Evolutionary conservation across 2,113 vertebrate species (phyloP), one percentile per base, ranked within the genome.

Genomic region (Chinchilla lanigera): DNA sequence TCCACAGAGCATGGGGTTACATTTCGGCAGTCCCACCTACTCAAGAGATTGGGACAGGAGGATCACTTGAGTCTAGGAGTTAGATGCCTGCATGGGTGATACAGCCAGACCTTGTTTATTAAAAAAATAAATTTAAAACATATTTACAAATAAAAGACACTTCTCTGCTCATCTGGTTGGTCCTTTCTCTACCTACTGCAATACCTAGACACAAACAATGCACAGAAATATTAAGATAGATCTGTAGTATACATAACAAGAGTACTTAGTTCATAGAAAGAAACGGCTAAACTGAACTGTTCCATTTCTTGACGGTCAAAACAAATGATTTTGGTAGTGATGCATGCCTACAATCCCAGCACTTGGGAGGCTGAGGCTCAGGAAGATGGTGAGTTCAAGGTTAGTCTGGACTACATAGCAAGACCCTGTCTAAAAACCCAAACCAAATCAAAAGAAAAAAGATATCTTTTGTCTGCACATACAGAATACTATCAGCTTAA

Each of bases 381-480:
- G 28, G 6, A 77, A 30, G 13, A 47, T 17, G 41, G 12, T 41
- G 20, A 73, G 20, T 73, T 73, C 19, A 73, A 41, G n/a, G 20
- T 73, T 9, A 71, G 69, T 8, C 13, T 47, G 73, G 41, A 30
- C 13, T 50, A 78, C 8, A 78, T 20, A 80, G 77, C 7, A 20
- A 80, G 44, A 80, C 30, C 47, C 28, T 22, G 19, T 54, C 50
- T 54, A 14, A 80, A 54, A 33, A 80, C 6, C 5, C 33, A 69
- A 69, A 69, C 35, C 67, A 24, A 75, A 44, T 75, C 38, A 44
- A 44, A 75, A 44, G 2, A 75, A 65, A 33, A 65, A 71, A 26
- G 38, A 75, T 96, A 94, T 91, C 84, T 91, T 73, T 90, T 38
- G 30, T 90, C 85, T 90, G 71, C 13, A 81, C 9, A 75, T 80